phyloP scores from a whole-genome alignment of 2,888 invertebrate genomes.

The Stenoptilia bipunctidactyla region DNA sequence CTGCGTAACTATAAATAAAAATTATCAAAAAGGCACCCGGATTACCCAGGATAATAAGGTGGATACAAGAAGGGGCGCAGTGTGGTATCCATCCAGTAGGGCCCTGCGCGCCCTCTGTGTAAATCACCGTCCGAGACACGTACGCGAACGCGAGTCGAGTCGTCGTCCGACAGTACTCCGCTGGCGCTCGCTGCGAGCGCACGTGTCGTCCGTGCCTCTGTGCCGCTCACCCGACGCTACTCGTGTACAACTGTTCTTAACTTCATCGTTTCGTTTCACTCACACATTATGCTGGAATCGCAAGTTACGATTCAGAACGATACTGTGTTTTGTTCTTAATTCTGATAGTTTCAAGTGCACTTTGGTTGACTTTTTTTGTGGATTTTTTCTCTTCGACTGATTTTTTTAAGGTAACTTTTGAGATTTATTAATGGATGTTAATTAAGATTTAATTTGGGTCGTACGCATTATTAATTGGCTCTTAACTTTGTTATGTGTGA shows the following conservation, averaged over 20 bases:
- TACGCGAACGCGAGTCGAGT: neutral
- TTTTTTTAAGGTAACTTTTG: conserved; percentile 10
- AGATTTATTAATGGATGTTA: conserved; percentile 2
- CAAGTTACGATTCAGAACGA: conserved; percentile 53
- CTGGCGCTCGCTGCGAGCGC: conserved; percentile 39
- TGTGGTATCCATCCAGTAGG: conserved; percentile 21
- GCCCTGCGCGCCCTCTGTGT: conserved; percentile 13
- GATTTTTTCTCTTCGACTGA: conserved; percentile 29
- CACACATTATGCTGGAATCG: conserved; percentile 60
- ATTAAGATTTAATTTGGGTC: neutral
- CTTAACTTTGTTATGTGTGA: too few relatives aligned
- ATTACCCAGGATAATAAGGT: conserved; percentile 68
- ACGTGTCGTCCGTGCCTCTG: conserved; percentile 22
- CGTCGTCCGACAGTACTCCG: conserved; percentile 46
- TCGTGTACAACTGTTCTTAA: conserved; percentile 63
- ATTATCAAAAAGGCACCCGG: conserved; percentile 61
- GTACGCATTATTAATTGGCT: too few relatives aligned
- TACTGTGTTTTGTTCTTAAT: conserved; percentile 38
- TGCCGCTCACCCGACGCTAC: conserved; percentile 1
- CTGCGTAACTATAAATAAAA: conserved; percentile 49
- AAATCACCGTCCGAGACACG: neutral
- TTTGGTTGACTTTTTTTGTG: conserved; percentile 25
- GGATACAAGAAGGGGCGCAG: conserved; percentile 54
- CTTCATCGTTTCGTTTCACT: conserved; percentile 68
- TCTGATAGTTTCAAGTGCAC: conserved; percentile 22